These are phyloP conservation scores for Bugula neritina DNA, from an alignment of 2,888 invertebrate species.

Conservation along the genomic window DNA sequence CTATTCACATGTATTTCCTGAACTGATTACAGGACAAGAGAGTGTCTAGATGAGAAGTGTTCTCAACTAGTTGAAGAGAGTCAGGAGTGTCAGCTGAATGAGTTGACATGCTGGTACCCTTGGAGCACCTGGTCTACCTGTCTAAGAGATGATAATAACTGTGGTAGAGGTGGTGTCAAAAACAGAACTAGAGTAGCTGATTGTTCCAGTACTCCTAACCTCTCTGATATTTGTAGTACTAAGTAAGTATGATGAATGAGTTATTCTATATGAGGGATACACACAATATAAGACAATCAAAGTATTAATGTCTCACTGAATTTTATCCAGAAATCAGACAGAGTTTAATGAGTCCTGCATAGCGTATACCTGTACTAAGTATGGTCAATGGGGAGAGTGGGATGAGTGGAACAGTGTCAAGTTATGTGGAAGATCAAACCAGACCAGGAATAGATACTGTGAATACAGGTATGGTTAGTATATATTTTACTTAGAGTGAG, in stretches of 20 bases:
- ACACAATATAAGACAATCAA: not conserved
- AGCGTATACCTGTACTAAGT: not conserved
- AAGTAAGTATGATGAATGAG: not conserved
- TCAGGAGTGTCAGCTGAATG: not conserved
- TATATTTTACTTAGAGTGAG: too few species aligned
- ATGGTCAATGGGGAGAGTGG: constrained; percentile 9
- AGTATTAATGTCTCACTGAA: not conserved
- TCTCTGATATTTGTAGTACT: not conserved
- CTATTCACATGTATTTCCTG: too few species aligned
- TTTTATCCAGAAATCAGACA: not conserved
- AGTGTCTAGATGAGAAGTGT: not conserved
- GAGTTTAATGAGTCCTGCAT: not conserved
- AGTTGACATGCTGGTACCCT: not conserved
- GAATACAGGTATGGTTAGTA: constrained; percentile 23
- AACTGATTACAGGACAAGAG: not conserved
- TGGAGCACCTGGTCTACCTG: not conserved
- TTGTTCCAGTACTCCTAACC: not conserved
- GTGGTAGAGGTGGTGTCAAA: not conserved
- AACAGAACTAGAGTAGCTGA: not conserved
- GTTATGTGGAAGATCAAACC: not conserved
- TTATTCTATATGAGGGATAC: too few species aligned
- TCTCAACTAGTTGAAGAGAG: not conserved
- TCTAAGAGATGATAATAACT: not conserved
- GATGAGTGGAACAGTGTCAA: not conserved
- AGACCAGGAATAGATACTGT: constrained; percentile 5